Percentiles rank a stretch among this genome's conserved stretches.
phyloP scores from a whole-genome alignment of 2,797 vertebrate genomes.

The Sebastes kiyomatsui region DNA sequence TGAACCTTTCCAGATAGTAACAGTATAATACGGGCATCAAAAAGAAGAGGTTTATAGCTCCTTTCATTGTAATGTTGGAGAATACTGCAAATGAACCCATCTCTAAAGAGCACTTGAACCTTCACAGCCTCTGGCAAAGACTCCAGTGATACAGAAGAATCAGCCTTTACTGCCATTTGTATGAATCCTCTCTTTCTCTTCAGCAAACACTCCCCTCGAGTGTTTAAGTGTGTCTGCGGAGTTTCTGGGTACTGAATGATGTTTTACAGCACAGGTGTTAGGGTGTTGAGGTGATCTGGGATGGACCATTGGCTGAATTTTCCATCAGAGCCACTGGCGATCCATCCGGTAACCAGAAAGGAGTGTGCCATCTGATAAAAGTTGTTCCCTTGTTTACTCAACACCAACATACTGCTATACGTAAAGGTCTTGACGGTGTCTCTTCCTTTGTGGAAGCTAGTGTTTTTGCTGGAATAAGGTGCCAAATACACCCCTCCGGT shows the following conservation, averaged over 20 bases:
- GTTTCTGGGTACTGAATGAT: not conserved
- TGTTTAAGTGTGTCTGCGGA: not conserved
- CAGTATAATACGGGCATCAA: not conserved
- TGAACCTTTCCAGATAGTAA: not conserved
- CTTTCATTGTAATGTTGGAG: not conserved
- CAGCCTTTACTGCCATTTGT: slow-evolving; percentile 8
- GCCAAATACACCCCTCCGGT: not conserved
- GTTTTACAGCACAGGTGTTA: not conserved
- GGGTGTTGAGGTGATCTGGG: not conserved
- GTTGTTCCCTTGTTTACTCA: not conserved
- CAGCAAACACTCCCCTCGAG: not conserved
- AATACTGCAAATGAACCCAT: slow-evolving; percentile 6
- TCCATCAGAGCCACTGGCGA: not conserved
- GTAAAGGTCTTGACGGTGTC: not conserved
- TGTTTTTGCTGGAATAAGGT: not conserved
- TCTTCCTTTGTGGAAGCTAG: not conserved
- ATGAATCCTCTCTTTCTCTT: not conserved
- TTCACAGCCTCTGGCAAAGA: slow-evolving; percentile 15
- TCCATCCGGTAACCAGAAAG: not conserved
- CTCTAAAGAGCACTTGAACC: slow-evolving; percentile 11
- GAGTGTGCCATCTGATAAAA: not conserved
- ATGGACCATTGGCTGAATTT: not conserved
- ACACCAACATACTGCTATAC: not conserved
- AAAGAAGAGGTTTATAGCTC: not conserved
- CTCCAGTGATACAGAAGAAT: slow-evolving; percentile 17